phyloP scores from a whole-genome alignment of 2,113 vertebrate species.

The Cyrtonyx montezumae region DNA sequence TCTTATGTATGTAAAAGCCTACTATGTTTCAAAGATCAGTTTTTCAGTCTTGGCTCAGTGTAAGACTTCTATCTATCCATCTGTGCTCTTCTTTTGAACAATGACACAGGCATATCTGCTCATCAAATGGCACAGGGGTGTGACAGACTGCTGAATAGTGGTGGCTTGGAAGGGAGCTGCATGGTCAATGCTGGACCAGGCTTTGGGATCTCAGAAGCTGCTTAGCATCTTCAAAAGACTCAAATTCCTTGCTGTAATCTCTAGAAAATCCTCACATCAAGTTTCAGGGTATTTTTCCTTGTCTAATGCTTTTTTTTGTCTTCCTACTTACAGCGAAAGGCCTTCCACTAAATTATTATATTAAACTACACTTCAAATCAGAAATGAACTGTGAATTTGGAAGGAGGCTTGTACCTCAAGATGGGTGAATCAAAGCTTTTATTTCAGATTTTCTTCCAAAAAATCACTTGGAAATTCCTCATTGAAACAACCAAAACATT shows the following conservation, averaged over 20 bases:
- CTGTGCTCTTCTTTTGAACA: neutral
- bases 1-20: neutral
- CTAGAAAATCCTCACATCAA: neutral
- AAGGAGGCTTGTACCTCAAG: neutral
- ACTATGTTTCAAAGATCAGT: neutral
- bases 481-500: neutral
- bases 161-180: neutral
- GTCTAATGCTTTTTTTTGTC: neutral
- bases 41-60: neutral
- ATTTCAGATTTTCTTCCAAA: neutral
- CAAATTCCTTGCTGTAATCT: neutral
- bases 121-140: fast-evolving
- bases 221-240: neutral
- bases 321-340: neutral
- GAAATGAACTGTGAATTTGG: neutral
- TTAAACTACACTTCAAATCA: neutral
- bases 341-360: neutral
- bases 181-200: neutral
- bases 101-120: fast-evolving
- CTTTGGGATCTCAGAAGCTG: neutral
- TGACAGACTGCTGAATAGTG: fast-evolving
- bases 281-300: neutral
- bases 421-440: neutral
- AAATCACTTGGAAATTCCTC: neutral
- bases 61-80: neutral